These are phyloP conservation scores for Engraulis encrasicolus DNA, from an alignment of 2,113 vertebrate species.

Conservation along the genomic window DNA sequence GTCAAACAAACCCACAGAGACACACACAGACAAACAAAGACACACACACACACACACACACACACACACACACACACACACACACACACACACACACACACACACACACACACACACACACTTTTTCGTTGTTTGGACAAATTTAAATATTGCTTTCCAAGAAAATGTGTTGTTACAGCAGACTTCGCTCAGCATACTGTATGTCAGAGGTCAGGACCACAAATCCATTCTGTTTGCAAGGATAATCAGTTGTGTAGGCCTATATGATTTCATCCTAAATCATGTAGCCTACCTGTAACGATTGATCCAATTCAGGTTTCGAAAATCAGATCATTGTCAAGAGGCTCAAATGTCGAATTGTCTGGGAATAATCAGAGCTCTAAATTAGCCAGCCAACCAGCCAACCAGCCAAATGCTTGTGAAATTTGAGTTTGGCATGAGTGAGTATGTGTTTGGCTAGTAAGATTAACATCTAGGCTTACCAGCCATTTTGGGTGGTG, in stretches of 20 bases:
- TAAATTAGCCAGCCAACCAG: no score
- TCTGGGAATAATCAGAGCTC: no score
- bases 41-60: not conserved
- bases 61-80: not conserved
- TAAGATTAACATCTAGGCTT: no score
- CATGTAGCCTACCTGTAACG: no score
- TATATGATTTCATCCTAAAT: not conserved
- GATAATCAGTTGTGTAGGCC: not conserved
- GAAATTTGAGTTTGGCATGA: no score
- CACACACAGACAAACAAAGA: not conserved
- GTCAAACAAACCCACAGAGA: not conserved
- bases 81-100: not conserved
- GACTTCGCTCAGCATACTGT: not conserved
- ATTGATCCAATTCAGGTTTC: no score
- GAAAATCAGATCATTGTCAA: no score
- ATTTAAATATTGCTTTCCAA: not conserved
- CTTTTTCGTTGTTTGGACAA: not conserved
- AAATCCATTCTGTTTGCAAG: not conserved
- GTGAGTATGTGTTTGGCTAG: no score
- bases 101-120: constrained; percentile 4
- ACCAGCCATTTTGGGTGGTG: no score
- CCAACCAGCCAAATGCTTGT: no score
- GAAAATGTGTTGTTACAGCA: not conserved
- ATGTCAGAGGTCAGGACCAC: not conserved
- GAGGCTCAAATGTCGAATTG: no score